Evolutionary conservation across 2,113 vertebrate species (phyloP).

Genomic region (Tricholaema leucomelas): DNA sequence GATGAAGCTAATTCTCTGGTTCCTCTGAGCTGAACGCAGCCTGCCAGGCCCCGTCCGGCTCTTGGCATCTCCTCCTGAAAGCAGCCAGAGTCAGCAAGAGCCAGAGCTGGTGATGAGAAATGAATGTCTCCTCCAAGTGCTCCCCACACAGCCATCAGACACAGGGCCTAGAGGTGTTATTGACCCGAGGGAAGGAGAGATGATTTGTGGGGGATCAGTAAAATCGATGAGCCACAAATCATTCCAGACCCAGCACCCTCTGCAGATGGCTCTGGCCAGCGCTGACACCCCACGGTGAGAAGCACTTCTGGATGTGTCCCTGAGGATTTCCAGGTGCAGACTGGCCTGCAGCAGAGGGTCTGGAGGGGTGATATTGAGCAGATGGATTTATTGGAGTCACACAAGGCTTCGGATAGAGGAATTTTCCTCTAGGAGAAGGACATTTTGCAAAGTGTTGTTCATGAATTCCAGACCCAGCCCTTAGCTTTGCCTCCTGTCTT

Average conservation of each 20-base stretch:
- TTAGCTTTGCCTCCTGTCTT: not conserved
- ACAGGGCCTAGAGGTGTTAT: not conserved
- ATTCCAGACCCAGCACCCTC: not conserved
- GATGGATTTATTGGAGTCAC: not conserved
- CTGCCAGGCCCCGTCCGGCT: not conserved
- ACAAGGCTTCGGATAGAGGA: accelerated
- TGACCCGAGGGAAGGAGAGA: not conserved
- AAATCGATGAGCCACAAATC: not conserved
- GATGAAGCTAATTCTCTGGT: not conserved
- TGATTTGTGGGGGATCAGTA: not conserved
- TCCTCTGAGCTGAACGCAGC: not conserved
- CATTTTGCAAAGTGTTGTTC: not conserved
- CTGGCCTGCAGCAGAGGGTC: not conserved
- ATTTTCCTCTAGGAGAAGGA: not conserved
- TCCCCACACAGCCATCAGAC: not conserved
- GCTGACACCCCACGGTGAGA: not conserved
- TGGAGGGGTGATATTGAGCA: accelerated
- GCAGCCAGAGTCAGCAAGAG: not conserved
- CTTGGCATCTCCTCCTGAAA: not conserved
- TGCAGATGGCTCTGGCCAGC: not conserved
- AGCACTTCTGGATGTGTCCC: not conserved
- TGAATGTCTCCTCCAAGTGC: not conserved
- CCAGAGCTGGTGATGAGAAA: not conserved
- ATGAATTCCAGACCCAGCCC: not conserved
- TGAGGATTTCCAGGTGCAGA: not conserved